Conservation (phyloP, 2,797 vertebrate genomes). For the Naso thynnoides region DNA sequence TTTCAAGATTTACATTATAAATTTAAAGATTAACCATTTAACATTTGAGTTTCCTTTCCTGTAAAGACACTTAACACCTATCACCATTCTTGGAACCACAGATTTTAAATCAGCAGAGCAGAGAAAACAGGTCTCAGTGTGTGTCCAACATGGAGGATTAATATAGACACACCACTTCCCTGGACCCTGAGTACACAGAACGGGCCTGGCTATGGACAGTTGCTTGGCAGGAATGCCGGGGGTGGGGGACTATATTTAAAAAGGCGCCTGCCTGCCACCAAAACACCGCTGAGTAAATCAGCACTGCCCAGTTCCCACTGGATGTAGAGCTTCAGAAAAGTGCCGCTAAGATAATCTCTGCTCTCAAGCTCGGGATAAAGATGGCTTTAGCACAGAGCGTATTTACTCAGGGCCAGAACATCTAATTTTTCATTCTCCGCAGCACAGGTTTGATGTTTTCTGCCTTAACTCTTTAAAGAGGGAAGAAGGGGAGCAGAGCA, state of each 20-base stretch:
- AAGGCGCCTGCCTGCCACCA: slow-evolving; percentile 76
- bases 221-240: slow-evolving; percentile 81
- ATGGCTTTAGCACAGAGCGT: slow-evolving; percentile 46
- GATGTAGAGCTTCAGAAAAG: slow-evolving; percentile 58
- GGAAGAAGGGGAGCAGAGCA: slow-evolving; percentile 3
- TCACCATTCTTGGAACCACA: slow-evolving; percentile 24
- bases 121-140: slow-evolving; percentile 52
- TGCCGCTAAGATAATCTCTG: slow-evolving; percentile 54
- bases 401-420: slow-evolving; percentile 48
- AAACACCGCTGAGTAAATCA: slow-evolving; percentile 73
- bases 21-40: slow-evolving; percentile 47
- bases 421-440: slow-evolving; percentile 45
- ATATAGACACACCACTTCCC: slow-evolving; percentile 75
- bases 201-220: slow-evolving; percentile 74
- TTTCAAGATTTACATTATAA: slow-evolving; percentile 48
- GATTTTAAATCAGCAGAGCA: slow-evolving; percentile 44
- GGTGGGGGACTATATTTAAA: slow-evolving; percentile 82
- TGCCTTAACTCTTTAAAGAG: not conserved
- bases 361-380: slow-evolving; percentile 61
- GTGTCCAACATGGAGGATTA: slow-evolving; percentile 73
- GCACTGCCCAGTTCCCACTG: slow-evolving; percentile 68
- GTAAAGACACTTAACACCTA: slow-evolving; percentile 38
- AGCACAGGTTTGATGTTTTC: slow-evolving; percentile 1
- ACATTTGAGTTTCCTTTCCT: slow-evolving; percentile 16
- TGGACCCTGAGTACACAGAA: slow-evolving; percentile 70